Conservation (phyloP, 2,888 invertebrate genomes). For the Quadroppia sp. region DNA sequence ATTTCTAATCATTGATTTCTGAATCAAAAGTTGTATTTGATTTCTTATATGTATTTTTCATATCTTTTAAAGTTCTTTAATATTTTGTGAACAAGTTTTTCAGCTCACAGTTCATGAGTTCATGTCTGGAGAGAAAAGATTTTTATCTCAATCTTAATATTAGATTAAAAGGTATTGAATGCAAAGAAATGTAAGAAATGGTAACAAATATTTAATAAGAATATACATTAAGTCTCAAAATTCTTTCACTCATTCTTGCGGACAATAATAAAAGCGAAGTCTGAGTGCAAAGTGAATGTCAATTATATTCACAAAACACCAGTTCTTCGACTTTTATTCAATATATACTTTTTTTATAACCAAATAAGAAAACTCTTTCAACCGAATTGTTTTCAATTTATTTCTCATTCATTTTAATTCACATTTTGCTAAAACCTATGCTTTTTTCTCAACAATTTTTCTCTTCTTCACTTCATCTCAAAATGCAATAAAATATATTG, state of each 20-base stretch:
- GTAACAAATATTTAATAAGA: constrained; percentile 7
- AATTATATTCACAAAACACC: not conserved
- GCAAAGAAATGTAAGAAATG: not conserved
- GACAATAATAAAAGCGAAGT: not conserved
- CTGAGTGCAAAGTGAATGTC: not conserved
- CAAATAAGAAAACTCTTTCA: not conserved
- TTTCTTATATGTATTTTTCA: no score
- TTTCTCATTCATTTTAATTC: not conserved
- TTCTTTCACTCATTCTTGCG: not conserved
- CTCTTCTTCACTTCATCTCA: not conserved
- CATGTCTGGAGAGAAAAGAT: not conserved
- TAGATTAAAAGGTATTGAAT: constrained; percentile 3
- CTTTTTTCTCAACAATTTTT: not conserved
- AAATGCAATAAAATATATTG: not conserved
- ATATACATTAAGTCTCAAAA: not conserved
- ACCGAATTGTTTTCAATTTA: not conserved
- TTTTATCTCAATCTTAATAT: not conserved
- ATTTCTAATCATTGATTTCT: not conserved
- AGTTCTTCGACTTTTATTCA: not conserved
- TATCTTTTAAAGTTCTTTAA: no score
- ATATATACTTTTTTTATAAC: not conserved
- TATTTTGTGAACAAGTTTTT: constrained; percentile 8
- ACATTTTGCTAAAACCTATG: not conserved
- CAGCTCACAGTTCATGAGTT: constrained; percentile 6
- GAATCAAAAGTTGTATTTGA: not conserved